These are phyloP conservation scores for Mythimna loreyi DNA, from an alignment of 2,888 invertebrate species.

Conservation along the genomic window DNA sequence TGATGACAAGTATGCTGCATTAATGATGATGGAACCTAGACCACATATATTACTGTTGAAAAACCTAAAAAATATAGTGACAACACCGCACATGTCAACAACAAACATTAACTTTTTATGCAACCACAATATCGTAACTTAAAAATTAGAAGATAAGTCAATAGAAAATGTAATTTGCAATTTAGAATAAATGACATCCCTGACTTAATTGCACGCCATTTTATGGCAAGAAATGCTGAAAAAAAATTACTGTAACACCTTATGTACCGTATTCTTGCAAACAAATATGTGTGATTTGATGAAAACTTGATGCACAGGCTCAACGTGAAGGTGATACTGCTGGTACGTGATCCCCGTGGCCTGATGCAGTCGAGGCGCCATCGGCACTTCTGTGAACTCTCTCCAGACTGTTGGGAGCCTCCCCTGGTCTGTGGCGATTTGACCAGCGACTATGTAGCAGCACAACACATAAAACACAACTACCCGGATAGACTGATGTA, in stretches of 20 bases:
- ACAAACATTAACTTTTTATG: no score
- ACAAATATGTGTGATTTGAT: no score
- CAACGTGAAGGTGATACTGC: slow-evolving; percentile 94
- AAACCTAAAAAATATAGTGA: no score
- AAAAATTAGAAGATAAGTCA: no score
- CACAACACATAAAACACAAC: slow-evolving; percentile 91
- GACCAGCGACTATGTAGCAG: slow-evolving; percentile 95
- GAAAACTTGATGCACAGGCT: slow-evolving; percentile 85
- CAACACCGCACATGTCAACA: no score
- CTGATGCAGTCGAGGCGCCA: slow-evolving; percentile 96
- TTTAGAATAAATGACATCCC: no score
- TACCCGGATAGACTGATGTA: slow-evolving; percentile 95
- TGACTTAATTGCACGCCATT: no score
- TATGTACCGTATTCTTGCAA: no score
- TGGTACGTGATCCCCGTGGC: slow-evolving; percentile 96
- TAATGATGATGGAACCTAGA: background rate
- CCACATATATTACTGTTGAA: background rate
- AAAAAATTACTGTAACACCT: no score
- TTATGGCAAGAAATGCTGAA: no score
- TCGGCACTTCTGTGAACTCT: slow-evolving; percentile 93
- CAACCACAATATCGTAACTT: background rate
- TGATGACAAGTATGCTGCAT: no score
- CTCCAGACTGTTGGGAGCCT: slow-evolving; percentile 95
- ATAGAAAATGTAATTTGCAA: no score
- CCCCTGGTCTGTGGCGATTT: slow-evolving; percentile 95